Base-by-base conservation (phyloP, 2,797 vertebrate genomes). In the Poliocrania exsul region DNA sequence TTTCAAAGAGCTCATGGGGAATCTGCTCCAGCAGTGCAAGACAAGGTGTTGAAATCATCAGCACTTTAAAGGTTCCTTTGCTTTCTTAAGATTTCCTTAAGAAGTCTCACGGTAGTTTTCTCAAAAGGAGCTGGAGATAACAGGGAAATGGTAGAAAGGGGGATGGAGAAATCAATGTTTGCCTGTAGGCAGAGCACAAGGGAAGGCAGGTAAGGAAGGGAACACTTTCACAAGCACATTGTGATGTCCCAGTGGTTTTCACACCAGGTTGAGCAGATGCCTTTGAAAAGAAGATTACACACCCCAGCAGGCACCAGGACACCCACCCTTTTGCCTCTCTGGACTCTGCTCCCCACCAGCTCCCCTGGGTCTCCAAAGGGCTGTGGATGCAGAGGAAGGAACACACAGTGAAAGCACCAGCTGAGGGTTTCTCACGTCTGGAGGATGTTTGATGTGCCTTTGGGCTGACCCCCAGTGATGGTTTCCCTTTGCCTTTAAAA, bases 1-100 rank as follows among this genome's bases (percentile, higher is more conserved):
- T 93, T 87, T 87, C 89, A 74, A 74, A 80, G 86, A n/a, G 54
- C 81, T 92, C 4, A 4, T 5, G 60, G 87, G 87, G 53, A 67
- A 83, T 21, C 57, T 37, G 56, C 58, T 77, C 2, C 4, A 29
- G 85, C 46, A 19, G 77, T 4, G 74, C 70, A 15, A 86, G 87
- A 75, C n/a, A 35, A 78, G 82, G 72, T 23, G 80, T 15, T 65
- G 75, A 61, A 93, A 82, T 16, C 50, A 72, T 3, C 79, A 74
- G 53, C 16, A 9, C 84, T 81, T 91, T 37, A 77, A 91, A 87
- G 89, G 37, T 25, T 49, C 53, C 51, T 92, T 69, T 38, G 56
- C 79, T 81, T 40, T 44, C 77, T 65, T 50, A 25, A 46, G 69
- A 9, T 83, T 78, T 74, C 83, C 73, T 78, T 53, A 5, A 77